Evolutionary conservation across 37 sponge, comb jelly and placozoan species (phyloP), one percentile per base, ranked within the genome.

Genomic region (Oopsacas minuta): DNA sequence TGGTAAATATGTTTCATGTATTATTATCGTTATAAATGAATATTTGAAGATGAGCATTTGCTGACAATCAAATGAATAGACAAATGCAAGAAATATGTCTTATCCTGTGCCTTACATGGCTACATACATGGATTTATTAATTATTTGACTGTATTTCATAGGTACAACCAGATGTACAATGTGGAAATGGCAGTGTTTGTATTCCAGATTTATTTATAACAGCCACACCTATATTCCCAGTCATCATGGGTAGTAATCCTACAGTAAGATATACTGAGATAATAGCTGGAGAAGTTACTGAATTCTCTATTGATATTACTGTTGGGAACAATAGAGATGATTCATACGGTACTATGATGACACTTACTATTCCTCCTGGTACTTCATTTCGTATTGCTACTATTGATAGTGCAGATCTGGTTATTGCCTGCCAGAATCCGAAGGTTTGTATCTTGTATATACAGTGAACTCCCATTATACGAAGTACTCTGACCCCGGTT

Each of bases 151-250:
- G 37, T 37, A n/a, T n/a, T n/a, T 36, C 22, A 75, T 84, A 46
- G 39, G 52, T 84, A 52, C 82, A 84, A 36, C 49, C 49, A 5
- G 52, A 39, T 32, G 20, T 36, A 84, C n/a, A n/a, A 36, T 84
- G 85, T 52, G 85, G 85, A 23, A n/a, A 39, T 8, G 85, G 81
- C 28, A 8, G 52, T 23, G 25, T 52, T 12, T 84, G 85, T 28
- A 52, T 32, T 42, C 81, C 85, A 10, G 81, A 53, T 84, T 3
- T 84, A 7, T 12, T 39, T 12, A 38, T 84, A 17, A 15, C 52
- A 5, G 85, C 42, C 1, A 36, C 1, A 22, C 81, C 23, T 22
- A 51, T 75, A 8, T n/a, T 84, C 3, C 52, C 37, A 12, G 12
- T 22, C 12, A 12, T 39, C 7, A 7, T 3, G 22, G 85, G 23